Evolutionary conservation across 2,888 invertebrate species (phyloP).

Genomic region (Pimpla rufipes): DNA sequence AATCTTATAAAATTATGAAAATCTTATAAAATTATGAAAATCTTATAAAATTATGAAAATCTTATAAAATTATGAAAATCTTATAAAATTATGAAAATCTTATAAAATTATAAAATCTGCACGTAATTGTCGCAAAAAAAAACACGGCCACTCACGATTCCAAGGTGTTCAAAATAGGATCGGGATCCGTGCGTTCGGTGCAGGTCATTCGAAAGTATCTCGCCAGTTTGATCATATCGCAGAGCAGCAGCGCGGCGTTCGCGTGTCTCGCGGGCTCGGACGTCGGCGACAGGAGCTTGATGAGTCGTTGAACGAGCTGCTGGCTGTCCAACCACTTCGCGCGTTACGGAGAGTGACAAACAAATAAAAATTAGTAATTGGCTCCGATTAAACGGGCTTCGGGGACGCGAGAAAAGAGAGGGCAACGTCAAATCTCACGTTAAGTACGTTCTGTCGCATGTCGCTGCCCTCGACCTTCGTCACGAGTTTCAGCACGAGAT

Average conservation of each 20-base stretch:
- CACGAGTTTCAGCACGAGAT: conserved; percentile 94
- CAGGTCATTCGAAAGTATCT: conserved; percentile 87
- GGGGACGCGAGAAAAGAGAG: neutral
- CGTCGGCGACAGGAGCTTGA: conserved; percentile 88
- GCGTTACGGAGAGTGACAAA: conserved; percentile 50
- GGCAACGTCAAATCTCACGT: conserved; percentile 86
- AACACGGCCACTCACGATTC: conserved; percentile 88
- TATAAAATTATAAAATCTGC: too few relatives aligned
- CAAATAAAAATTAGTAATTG: conserved; percentile 54
- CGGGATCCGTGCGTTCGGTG: conserved; percentile 88
- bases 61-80: conserved; percentile 29
- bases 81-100: too few relatives aligned
- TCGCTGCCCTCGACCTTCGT: conserved; percentile 93
- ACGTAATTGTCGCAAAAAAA: too few relatives aligned
- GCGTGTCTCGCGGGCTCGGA: conserved; percentile 92
- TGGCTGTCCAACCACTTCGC: conserved; percentile 96
- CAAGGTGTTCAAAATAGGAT: conserved; percentile 91
- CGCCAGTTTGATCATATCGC: conserved; percentile 92
- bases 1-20: too few relatives aligned
- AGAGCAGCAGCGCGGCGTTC: conserved; percentile 95
- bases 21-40: too few relatives aligned
- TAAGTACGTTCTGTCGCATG: conserved; percentile 90
- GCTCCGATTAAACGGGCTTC: neutral
- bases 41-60: too few relatives aligned
- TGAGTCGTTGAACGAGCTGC: conserved; percentile 93